Evolutionary conservation across 2,888 invertebrate genomes (phyloP).

Genomic region (Nemurella pictetii): DNA sequence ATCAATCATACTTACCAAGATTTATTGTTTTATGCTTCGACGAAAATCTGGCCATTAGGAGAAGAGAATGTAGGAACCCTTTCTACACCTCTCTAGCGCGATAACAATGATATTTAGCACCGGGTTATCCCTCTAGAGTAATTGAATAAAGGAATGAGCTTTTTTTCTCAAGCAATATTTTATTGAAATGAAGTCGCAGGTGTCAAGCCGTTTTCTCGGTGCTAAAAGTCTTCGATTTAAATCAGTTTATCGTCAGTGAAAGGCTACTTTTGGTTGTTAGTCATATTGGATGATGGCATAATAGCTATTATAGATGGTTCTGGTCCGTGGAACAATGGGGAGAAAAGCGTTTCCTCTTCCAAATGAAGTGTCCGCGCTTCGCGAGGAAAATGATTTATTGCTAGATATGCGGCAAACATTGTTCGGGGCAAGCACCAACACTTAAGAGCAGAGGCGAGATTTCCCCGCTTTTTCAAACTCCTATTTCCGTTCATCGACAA

Average conservation of each 20-base stretch:
- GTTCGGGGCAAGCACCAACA: slow-evolving; percentile 16
- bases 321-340: slow-evolving; percentile 34
- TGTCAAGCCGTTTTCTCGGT: slow-evolving; percentile 25
- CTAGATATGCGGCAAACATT: slow-evolving; percentile 26
- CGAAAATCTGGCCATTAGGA: slow-evolving; percentile 31
- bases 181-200: slow-evolving; percentile 35
- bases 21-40: slow-evolving; percentile 14
- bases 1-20: slow-evolving; percentile 31
- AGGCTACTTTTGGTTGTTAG: slow-evolving; percentile 32
- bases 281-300: slow-evolving; percentile 35
- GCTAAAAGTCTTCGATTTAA: slow-evolving; percentile 27
- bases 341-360: slow-evolving; percentile 38
- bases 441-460: slow-evolving; percentile 2
- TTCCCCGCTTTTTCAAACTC: neutral
- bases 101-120: slow-evolving; percentile 33
- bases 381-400: slow-evolving; percentile 35
- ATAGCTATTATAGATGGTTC: slow-evolving; percentile 36
- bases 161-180: slow-evolving; percentile 29
- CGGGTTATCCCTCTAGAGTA: slow-evolving; percentile 34
- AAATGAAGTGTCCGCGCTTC: slow-evolving; percentile 39
- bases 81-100: slow-evolving; percentile 1
- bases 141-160: slow-evolving; percentile 33
- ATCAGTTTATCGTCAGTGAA: slow-evolving; percentile 32
- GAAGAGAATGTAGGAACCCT: slow-evolving; percentile 15
- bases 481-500: slow-evolving; percentile 34